A percentile compares a stretch with the other conserved stretches of the same genome.
Evolutionary conservation across 2,113 vertebrate species (phyloP).

Genomic region (Chloropsis hardwickii): DNA sequence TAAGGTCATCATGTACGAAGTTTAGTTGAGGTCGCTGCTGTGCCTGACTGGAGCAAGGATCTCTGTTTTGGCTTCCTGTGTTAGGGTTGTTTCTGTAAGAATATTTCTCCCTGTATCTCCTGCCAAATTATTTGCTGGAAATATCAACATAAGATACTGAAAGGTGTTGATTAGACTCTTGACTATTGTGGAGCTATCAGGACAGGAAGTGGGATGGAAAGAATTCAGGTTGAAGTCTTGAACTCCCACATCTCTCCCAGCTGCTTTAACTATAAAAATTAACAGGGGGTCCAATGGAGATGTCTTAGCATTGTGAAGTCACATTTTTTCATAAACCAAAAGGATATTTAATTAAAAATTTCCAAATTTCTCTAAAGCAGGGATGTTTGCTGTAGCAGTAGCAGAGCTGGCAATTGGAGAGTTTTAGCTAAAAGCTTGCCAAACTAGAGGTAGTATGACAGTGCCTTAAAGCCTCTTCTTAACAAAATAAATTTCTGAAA

Average conservation of each 20-base stretch:
- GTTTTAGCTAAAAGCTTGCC: background rate
- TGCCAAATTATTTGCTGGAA: slow-evolving; percentile 45
- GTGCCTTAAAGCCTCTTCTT: background rate
- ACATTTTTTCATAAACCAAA: background rate
- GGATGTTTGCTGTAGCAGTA: background rate
- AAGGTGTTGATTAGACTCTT: slow-evolving; percentile 12
- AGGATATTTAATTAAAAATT: background rate
- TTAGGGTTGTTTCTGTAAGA: background rate
- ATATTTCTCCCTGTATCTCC: background rate
- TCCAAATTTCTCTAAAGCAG: background rate
- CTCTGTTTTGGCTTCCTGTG: background rate
- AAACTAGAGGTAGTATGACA: background rate
- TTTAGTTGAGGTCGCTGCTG: background rate
- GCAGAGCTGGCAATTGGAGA: background rate
- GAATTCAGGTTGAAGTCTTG: background rate
- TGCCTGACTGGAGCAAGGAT: background rate
- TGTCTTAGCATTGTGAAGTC: background rate
- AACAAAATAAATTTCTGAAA: background rate
- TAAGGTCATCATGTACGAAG: background rate
- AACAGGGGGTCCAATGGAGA: background rate
- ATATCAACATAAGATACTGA: background rate
- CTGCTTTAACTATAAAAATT: background rate
- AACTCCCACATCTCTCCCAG: background rate
- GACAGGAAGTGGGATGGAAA: background rate
- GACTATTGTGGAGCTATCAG: background rate